A percentile compares a stretch with the other conserved stretches of the same genome.
These are phyloP conservation scores for Australoheros facetus DNA, from an alignment of 2,797 vertebrate genomes.

Conservation along the genomic window DNA sequence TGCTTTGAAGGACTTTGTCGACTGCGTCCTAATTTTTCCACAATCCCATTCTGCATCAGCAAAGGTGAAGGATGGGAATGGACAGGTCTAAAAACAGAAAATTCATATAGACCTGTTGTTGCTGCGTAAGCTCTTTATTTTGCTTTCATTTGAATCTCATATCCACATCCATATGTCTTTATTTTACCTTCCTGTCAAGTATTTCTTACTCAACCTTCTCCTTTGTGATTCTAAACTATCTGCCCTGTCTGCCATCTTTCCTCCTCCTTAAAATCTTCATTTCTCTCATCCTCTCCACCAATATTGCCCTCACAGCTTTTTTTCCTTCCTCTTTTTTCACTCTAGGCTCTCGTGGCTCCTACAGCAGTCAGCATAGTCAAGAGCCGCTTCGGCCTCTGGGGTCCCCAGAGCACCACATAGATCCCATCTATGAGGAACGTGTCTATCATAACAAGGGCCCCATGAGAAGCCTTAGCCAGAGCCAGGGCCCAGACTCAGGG, in stretches of 20 bases:
- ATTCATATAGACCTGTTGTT: background rate
- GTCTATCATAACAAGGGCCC: slow-evolving; percentile 98
- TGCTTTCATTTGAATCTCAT: background rate
- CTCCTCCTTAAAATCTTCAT: background rate
- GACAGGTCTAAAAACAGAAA: slow-evolving; percentile 7
- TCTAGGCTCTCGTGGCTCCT: slow-evolving; percentile 92
- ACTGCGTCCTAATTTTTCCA: background rate
- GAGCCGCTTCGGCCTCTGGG: slow-evolving; percentile 92
- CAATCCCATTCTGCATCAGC: slow-evolving; percentile 1
- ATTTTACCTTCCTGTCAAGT: background rate
- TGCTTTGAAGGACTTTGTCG: background rate
- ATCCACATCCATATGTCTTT: background rate
- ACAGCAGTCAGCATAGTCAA: slow-evolving; percentile 96
- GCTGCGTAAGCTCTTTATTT: background rate
- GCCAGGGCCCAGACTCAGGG: slow-evolving; percentile 92
- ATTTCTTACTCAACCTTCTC: background rate
- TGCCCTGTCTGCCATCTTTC: background rate
- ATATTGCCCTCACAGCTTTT: background rate
- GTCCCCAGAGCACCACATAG: slow-evolving; percentile 96
- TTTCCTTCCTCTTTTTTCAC: slow-evolving; percentile 3
- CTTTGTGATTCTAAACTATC: background rate
- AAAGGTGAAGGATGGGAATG: slow-evolving; percentile 15
- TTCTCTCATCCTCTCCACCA: background rate
- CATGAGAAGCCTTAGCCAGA: slow-evolving; percentile 97
- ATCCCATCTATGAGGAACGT: slow-evolving; percentile 97